Evolutionary conservation across 2,888 invertebrate species (phyloP), one percentile per base, ranked within the genome.

Genomic region (Exocentrus adspersus): DNA sequence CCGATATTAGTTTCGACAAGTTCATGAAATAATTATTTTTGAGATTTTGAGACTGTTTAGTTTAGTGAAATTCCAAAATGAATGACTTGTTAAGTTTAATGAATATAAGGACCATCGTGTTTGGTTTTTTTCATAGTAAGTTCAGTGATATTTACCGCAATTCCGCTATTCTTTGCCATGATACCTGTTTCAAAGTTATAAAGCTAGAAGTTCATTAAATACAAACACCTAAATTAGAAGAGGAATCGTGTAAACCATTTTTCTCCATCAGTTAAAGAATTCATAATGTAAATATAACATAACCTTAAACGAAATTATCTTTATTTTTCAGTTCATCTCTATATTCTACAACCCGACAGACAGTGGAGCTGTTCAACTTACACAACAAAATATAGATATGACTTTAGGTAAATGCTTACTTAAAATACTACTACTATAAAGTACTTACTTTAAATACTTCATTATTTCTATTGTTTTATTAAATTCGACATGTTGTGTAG

Each of bases 341-440:
- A 75, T 84, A 65, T 90, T 91, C 84, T 90, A 90, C 81, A 91
- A 90, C 80, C 91, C 92, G 70, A 90, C 90, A 70, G 88, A 92
- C 84, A 92, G 92, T 82, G 94, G 92, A 63, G 94, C 94, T 69
- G 89, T 93, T 59, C 88, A 92, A 80, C 87, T 96, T 79, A 92
- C 90, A 69, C 87, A 89, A 82, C 87, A 89, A 80, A 94, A 92
- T 85, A 87, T 95, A 85, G 93, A 93, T 85, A 90, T 90, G 87
- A 90, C 90, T 70, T 86, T 94, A 87, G 93, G 94, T 94, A 84
- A 88, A 87, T 78, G 48, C 17, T 12, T 24, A 9, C 28, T 41
- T 32, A n/a, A n/a, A n/a, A n/a, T 62, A 52, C 28, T 50, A 53
- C 5, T 9, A 6, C 24, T 46, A 52, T 14, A 16, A 10, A 16